These are phyloP conservation scores for Dendrolimus houi DNA, from an alignment of 2,888 invertebrate species.

Conservation along the genomic window DNA sequence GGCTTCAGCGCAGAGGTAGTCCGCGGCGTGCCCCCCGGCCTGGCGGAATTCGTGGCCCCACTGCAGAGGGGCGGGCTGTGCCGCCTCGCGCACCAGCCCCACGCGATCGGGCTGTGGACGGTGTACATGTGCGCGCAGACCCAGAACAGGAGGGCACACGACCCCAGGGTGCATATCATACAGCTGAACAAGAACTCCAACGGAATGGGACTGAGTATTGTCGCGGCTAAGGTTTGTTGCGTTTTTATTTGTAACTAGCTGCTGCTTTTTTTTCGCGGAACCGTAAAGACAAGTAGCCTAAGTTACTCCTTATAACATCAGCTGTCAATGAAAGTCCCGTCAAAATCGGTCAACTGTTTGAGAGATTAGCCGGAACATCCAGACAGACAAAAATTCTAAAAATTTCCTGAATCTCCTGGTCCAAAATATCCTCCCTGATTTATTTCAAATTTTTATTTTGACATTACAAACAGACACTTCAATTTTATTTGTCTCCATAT, in stretches of 20 bases:
- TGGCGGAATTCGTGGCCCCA: conserved; percentile 91
- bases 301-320: too few relatives aligned
- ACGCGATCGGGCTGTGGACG: conserved; percentile 95
- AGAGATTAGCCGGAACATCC: too few relatives aligned
- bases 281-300: too few relatives aligned
- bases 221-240: conserved; percentile 90
- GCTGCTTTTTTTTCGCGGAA: too few relatives aligned
- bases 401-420: too few relatives aligned
- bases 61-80: conserved; percentile 91
- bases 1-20: conserved; percentile 98
- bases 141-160: conserved; percentile 74
- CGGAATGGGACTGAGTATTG: conserved; percentile 99
- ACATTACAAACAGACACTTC: too few relatives aligned
- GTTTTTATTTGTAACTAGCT: not conserved
- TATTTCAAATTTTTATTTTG: too few relatives aligned
- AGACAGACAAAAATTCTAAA: too few relatives aligned
- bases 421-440: too few relatives aligned
- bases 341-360: too few relatives aligned
- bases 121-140: conserved; percentile 84
- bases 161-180: conserved; percentile 81
- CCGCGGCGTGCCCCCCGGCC: conserved; percentile 94
- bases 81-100: conserved; percentile 92
- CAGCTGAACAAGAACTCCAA: conserved; percentile 95
- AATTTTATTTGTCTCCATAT: too few relatives aligned
- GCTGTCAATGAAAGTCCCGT: too few relatives aligned